Evolutionary conservation across 2,113 vertebrate genomes (phyloP).

Genomic region (Athene cunicularia): DNA sequence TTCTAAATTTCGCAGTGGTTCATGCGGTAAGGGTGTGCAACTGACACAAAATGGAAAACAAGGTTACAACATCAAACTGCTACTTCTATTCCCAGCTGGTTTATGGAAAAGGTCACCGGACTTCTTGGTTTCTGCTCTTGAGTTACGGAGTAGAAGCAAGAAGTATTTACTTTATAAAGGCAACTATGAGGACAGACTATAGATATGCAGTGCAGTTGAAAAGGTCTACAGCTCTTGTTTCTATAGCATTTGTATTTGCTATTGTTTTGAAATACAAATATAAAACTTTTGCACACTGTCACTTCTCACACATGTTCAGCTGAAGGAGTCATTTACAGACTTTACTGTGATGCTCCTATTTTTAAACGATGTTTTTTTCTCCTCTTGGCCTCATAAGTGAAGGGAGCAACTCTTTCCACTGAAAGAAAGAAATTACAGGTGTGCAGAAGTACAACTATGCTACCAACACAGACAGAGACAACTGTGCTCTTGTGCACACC

Average conservation of each 20-base stretch:
- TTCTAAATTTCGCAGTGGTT: conserved; percentile 72
- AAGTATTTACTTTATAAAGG: conserved; percentile 48
- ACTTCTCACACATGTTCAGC: conserved; percentile 55
- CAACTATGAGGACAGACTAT: conserved; percentile 68
- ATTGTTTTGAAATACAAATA: conserved; percentile 42
- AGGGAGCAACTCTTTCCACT: conserved; percentile 64
- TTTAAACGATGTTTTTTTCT: conserved; percentile 26
- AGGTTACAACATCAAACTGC: conserved; percentile 71
- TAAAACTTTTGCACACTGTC: conserved; percentile 71
- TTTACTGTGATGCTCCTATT: conserved; percentile 25
- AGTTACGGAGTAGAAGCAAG: conserved; percentile 61
- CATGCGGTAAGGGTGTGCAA: conserved; percentile 78
- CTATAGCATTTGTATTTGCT: conserved; percentile 48
- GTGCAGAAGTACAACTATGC: conserved; percentile 66
- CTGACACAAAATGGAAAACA: conserved; percentile 70
- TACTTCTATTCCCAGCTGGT: conserved; percentile 66
- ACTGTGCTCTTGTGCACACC: conserved; percentile 68
- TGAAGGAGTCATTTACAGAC: conserved; percentile 46
- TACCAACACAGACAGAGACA: conserved; percentile 69
- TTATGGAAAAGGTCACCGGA: conserved; percentile 26
- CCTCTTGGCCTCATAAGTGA: conserved; percentile 48
- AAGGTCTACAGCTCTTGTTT: conserved; percentile 68
- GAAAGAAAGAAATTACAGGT: conserved; percentile 71
- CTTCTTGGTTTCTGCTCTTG: conserved; percentile 53
- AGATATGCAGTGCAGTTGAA: conserved; percentile 63